These are phyloP conservation scores for Anarhynchus alexandrinus DNA, from an alignment of 2,113 vertebrate species.

Conservation along the genomic window DNA sequence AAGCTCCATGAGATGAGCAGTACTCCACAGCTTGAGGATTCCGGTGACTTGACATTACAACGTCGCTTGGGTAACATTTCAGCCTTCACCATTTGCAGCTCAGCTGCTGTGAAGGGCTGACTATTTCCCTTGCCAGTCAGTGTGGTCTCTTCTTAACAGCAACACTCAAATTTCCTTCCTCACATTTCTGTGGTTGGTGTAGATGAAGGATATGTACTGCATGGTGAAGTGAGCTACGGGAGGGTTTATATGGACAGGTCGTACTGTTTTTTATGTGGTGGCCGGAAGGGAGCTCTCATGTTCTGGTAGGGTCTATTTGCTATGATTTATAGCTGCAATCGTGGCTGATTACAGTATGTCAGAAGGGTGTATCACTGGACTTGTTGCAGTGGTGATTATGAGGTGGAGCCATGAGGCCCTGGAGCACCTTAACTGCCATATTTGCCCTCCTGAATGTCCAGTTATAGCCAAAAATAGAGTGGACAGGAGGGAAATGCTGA, in stretches of 20 bases:
- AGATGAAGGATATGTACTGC: background rate
- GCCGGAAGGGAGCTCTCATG: background rate
- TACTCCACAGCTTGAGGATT: background rate
- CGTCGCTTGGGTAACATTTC: background rate
- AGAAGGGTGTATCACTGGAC: background rate
- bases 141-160: background rate
- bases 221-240: background rate
- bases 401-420: background rate
- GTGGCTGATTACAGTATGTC: background rate
- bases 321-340: background rate
- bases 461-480: conserved; percentile 6
- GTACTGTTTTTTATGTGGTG: background rate
- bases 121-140: background rate
- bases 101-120: background rate
- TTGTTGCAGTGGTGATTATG: background rate
- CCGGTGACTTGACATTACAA: background rate
- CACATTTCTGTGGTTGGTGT: background rate
- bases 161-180: accelerated
- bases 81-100: background rate
- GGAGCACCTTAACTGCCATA: conserved; percentile 7
- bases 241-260: background rate
- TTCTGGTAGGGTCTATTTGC: background rate
- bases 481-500: background rate
- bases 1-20: background rate
- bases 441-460: background rate